phyloP scores from a whole-genome alignment of 2,113 vertebrate species.

The Mormyrus iriodes region DNA sequence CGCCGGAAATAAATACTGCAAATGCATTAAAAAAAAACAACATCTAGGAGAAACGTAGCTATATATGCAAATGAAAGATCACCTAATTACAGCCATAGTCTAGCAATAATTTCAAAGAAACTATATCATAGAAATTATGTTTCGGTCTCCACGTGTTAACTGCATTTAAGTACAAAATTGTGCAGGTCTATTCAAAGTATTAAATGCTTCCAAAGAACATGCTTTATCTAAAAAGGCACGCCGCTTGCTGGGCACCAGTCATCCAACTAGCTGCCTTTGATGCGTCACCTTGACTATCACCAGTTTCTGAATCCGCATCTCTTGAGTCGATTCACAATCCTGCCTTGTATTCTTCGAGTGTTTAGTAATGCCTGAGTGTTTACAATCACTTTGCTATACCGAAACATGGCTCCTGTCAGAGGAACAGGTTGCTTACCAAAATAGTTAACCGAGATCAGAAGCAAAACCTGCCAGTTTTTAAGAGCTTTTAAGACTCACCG shows the following conservation, averaged over 20 bases:
- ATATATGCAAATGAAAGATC: background rate
- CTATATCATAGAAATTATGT: background rate
- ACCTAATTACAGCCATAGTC: background rate
- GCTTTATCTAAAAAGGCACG: background rate
- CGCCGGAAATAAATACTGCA: conserved; percentile 10
- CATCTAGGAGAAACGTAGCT: background rate
- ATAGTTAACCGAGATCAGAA: conserved; percentile 12
- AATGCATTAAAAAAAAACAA: background rate
- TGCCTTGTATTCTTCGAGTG: conserved; percentile 18
- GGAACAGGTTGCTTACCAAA: conserved; percentile 8
- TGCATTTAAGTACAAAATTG: background rate
- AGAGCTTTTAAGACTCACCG: background rate
- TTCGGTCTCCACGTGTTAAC: background rate
- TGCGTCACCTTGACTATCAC: background rate
- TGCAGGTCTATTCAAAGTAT: background rate
- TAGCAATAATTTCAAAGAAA: background rate
- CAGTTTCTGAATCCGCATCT: background rate
- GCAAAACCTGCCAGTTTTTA: background rate
- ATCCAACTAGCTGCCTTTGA: background rate
- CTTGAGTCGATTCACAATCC: conserved; percentile 35
- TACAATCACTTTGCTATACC: conserved; percentile 42
- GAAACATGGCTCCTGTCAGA: conserved; percentile 52
- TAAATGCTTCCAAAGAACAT: background rate
- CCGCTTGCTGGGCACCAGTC: background rate
- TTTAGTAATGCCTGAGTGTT: conserved; percentile 55